A percentile compares a stretch with the other conserved stretches of the same genome.
These are phyloP conservation scores for Gallinago undulata DNA, from an alignment of 2,113 vertebrate genomes.

Conservation along the genomic window DNA sequence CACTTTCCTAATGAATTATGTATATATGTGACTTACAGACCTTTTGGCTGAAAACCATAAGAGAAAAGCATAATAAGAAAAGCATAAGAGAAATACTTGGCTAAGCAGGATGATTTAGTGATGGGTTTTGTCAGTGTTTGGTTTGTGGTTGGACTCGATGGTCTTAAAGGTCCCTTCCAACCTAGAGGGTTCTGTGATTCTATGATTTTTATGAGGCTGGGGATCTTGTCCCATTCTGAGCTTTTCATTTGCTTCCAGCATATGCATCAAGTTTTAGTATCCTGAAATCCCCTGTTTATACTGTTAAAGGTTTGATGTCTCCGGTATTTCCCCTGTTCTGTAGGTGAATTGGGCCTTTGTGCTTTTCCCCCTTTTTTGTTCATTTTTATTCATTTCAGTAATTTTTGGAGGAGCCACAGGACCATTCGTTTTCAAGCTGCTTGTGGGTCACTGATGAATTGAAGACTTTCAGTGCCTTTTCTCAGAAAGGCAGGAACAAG, in stretches of 20 bases:
- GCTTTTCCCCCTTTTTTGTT: neutral
- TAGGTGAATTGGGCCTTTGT: neutral
- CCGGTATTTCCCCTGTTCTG: neutral
- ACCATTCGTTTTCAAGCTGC: neutral
- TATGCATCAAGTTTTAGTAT: neutral
- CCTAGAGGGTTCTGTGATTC: too few species aligned
- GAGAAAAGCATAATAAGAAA: too few species aligned
- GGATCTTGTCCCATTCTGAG: neutral
- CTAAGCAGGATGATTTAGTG: neutral
- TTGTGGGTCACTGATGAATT: neutral
- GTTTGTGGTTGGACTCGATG: too few species aligned
- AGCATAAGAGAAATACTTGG: neutral
- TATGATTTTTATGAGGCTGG: neutral
- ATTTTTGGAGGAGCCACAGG: neutral
- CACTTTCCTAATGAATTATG: neutral
- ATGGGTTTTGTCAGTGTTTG: too few species aligned
- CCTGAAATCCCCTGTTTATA: neutral
- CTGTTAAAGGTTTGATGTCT: neutral
- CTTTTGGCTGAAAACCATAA: neutral
- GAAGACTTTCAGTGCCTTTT: neutral
- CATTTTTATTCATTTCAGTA: neutral
- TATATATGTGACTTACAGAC: neutral
- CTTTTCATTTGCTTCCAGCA: neutral
- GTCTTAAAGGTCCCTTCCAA: too few species aligned
- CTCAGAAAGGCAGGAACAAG: neutral